Evolutionary conservation across 2,888 invertebrate genomes (phyloP), one percentile per base, ranked within the genome.

Genomic region (Empis livida): DNA sequence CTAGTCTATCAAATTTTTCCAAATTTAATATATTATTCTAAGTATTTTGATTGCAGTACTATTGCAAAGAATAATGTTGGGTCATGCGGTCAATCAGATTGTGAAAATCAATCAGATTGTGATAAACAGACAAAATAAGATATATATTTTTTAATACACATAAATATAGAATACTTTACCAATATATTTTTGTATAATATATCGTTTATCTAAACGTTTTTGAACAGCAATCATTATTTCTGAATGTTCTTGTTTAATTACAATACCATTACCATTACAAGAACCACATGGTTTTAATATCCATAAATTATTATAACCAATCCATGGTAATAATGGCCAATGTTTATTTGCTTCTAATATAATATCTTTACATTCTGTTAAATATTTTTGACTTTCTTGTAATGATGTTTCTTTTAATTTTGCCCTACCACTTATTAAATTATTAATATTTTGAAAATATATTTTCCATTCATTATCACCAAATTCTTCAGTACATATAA

Each of bases 301-400:
- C 89, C 89, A 90, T 55, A 88, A 78, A 65, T 89, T 87, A 61
- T 79, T 75, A 53, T 74, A 74, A 1, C 89, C 89, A 68, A 88
- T 88, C 57, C 78, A 75, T 50, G 74, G 72, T 45, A 82, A 59
- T 59, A 77, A 77, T 0, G 80, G 78, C 58, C 77, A 75, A 59
- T 49, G 80, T 65, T 57, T 71, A 73, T 57, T 74, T 75, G n/a
- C 40, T 13, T 20, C 8, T 5, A 2, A 13, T 5, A 35, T 35
- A 5, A 13, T 5, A 35, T 35, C n/a, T 27, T 27, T 27, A 27
- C 23, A 27, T 27, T 27, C 23, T 6, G 5, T 27, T 27, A 27
- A 27, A 27, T 27, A 27, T 27, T 27, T 13, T 8, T 35, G 2
- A 35, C 13, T 5, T 13, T 35, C n/a, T 13, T 5, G 2, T 13